Evolutionary conservation across 2,797 vertebrate species (phyloP).

Genomic region (Zenarchopterus dispar): DNA sequence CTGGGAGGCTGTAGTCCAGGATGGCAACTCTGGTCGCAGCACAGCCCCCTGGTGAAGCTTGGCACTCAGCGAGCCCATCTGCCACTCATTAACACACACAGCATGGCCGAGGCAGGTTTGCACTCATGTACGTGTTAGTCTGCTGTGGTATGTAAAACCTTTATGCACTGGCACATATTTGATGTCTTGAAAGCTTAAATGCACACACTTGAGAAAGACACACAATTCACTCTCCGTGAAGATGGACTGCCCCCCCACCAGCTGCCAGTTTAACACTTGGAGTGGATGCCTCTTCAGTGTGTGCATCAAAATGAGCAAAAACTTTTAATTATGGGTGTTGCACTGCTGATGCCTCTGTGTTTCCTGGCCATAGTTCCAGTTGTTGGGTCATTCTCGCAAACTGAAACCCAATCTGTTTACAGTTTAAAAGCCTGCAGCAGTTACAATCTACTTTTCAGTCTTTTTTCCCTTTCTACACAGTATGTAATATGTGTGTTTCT

Average conservation of each 20-base stretch:
- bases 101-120: slow-evolving; percentile 25
- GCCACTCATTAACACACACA: slow-evolving; percentile 50
- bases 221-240: too few species aligned
- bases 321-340: slow-evolving; percentile 83
- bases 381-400: slow-evolving; percentile 76
- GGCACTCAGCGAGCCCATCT: slow-evolving; percentile 59
- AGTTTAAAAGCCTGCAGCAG: slow-evolving; percentile 67
- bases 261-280: too few species aligned
- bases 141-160: neutral
- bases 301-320: slow-evolving; percentile 81
- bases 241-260: too few species aligned
- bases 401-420: slow-evolving; percentile 74
- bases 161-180: too few species aligned
- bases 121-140: slow-evolving; percentile 27
- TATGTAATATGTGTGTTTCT: slow-evolving; percentile 25
- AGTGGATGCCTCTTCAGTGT: slow-evolving; percentile 73
- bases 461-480: slow-evolving; percentile 16
- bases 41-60: slow-evolving; percentile 34
- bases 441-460: slow-evolving; percentile 57
- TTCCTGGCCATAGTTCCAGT: slow-evolving; percentile 76
- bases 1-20: slow-evolving; percentile 46
- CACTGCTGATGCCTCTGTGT: slow-evolving; percentile 70
- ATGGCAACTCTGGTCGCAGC: slow-evolving; percentile 43
- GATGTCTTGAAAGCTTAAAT: too few species aligned
- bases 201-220: too few species aligned